phyloP scores from a whole-genome alignment of 2,888 invertebrate genomes.

The Pseudococcus longispinus region DNA sequence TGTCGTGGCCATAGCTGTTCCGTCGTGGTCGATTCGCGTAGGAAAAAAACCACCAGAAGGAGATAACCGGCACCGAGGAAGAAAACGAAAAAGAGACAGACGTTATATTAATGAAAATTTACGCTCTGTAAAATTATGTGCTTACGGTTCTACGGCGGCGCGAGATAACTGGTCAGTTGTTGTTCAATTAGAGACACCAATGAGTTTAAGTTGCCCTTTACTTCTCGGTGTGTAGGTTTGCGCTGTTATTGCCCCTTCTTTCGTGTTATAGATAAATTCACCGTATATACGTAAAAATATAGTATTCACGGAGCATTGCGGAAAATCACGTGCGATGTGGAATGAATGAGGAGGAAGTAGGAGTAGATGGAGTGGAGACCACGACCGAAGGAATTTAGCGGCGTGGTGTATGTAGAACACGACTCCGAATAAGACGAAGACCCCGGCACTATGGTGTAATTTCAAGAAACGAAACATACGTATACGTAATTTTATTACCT shows the following conservation, averaged over 20 bases:
- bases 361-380: neutral
- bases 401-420: neutral
- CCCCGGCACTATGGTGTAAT: neutral
- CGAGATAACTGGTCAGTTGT: slow-evolving; percentile 17
- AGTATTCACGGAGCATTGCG: neutral
- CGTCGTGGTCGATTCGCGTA: neutral
- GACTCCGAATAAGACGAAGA: neutral
- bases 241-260: neutral
- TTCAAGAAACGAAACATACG: neutral
- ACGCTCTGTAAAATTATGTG: slow-evolving; percentile 41
- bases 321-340: slow-evolving; percentile 1
- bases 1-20: neutral
- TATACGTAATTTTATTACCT: neutral
- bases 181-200: slow-evolving; percentile 26
- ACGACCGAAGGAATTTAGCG: neutral
- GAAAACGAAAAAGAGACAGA: neutral
- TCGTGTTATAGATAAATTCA: neutral
- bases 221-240: neutral
- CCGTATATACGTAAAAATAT: neutral
- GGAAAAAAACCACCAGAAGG: neutral
- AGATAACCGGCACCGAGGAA: too few species aligned
- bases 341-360: neutral
- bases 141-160: slow-evolving; percentile 13
- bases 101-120: slow-evolving; percentile 26
- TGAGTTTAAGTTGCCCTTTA: neutral